These are phyloP conservation scores for Pecten maximus DNA, from an alignment of 2,888 invertebrate species.

Conservation along the genomic window DNA sequence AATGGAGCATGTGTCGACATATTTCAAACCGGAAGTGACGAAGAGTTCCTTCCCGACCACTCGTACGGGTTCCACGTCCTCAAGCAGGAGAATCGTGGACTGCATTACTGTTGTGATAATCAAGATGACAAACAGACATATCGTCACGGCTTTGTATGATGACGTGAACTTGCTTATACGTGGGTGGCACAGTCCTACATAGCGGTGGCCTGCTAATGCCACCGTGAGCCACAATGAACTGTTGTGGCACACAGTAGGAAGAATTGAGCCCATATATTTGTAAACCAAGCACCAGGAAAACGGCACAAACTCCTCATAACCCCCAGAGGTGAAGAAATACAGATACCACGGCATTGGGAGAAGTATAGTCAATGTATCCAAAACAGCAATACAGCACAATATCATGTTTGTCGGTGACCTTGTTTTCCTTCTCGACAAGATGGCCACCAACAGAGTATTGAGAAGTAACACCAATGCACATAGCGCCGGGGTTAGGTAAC, in stretches of 20 bases:
- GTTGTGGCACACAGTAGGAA: neutral
- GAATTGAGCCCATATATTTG: neutral
- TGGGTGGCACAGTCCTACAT: neutral
- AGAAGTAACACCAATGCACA: neutral
- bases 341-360: neutral
- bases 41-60: conserved; percentile 21
- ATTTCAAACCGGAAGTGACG: conserved; percentile 1
- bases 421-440: neutral
- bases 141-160: neutral
- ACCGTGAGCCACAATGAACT: conserved; percentile 2
- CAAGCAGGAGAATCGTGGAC: neutral
- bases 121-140: neutral
- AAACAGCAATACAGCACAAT: neutral
- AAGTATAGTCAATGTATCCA: neutral
- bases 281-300: neutral
- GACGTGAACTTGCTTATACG: neutral
- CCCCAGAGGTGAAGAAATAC: neutral
- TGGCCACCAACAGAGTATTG: neutral
- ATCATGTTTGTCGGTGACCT: neutral
- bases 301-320: neutral
- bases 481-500: neutral
- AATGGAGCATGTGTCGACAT: neutral
- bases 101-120: neutral
- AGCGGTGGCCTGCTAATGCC: neutral
- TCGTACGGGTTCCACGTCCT: neutral